Percentiles rank a stretch among this genome's conserved stretches.
phyloP scores from a whole-genome alignment of 2,113 vertebrate species.

The Natator depressus region DNA sequence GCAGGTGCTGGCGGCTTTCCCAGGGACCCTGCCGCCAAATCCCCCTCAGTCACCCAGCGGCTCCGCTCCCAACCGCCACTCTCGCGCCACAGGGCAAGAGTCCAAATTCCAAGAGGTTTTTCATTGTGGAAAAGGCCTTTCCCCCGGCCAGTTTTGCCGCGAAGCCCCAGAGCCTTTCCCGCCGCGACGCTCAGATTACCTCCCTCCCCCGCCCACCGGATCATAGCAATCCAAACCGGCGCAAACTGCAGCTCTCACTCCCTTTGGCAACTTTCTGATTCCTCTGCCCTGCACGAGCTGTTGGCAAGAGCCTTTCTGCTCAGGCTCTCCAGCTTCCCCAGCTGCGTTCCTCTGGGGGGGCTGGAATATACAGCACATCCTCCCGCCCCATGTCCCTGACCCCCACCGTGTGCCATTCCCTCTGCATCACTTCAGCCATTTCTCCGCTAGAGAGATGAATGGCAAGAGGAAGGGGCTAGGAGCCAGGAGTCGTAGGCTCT shows the following conservation, averaged over 20 bases:
- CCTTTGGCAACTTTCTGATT: no score
- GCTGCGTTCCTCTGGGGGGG: no score
- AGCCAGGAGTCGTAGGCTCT: not conserved
- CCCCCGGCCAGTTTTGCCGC: not conserved
- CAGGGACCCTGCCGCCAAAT: not conserved
- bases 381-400: not conserved
- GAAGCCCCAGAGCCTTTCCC: not conserved
- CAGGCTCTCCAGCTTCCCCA: no score
- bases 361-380: not conserved
- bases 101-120: not conserved
- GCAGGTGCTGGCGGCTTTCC: not conserved
- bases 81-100: not conserved
- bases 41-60: no score
- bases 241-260: no score
- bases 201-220: not conserved
- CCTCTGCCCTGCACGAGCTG: no score
- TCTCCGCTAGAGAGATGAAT: not conserved
- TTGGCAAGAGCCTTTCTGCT: not conserved
- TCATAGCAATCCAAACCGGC: not conserved
- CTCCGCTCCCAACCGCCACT: not conserved
- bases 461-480: not conserved
- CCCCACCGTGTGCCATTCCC: not conserved
- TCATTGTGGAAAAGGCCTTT: not conserved
- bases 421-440: not conserved
- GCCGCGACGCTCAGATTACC: not conserved